phyloP scores from a whole-genome alignment of 2,113 vertebrate genomes.

The Petroica traversi region DNA sequence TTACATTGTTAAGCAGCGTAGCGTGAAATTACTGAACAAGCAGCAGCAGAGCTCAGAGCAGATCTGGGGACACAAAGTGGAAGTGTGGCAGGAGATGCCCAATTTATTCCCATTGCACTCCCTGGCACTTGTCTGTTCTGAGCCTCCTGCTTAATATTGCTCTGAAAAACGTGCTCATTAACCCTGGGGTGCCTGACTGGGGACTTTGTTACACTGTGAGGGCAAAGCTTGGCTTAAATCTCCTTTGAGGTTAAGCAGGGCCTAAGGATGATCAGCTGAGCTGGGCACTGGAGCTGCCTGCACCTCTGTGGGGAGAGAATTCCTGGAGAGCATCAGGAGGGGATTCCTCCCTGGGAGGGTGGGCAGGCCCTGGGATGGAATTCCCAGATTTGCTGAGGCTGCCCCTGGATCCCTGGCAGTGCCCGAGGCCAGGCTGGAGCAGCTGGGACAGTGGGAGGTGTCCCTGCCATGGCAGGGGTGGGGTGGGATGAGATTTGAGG shows the following conservation, averaged over 20 bases:
- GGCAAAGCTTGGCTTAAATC: background rate
- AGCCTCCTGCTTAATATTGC: background rate
- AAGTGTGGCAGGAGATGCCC: constrained; percentile 22
- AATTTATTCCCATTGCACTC: constrained; percentile 19
- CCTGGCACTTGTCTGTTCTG: background rate
- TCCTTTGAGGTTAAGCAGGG: background rate
- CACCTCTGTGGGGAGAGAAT: background rate
- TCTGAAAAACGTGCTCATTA: background rate
- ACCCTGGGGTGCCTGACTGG: background rate
- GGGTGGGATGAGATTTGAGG: background rate
- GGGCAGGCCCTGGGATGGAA: background rate
- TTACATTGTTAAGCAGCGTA: constrained; percentile 52
- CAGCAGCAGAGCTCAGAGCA: background rate
- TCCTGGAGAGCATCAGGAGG: background rate
- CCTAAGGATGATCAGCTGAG: background rate
- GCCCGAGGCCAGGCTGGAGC: background rate
- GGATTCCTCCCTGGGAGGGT: background rate
- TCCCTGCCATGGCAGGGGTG: background rate
- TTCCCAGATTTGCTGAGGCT: background rate
- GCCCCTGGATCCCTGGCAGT: background rate
- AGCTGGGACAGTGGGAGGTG: background rate
- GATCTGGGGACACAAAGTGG: background rate
- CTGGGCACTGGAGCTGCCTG: background rate
- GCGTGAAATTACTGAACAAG: constrained; percentile 77
- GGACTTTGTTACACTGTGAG: background rate